Base-by-base conservation (phyloP, 2,888 invertebrate species). In the Oxyteleia sp. region DNA sequence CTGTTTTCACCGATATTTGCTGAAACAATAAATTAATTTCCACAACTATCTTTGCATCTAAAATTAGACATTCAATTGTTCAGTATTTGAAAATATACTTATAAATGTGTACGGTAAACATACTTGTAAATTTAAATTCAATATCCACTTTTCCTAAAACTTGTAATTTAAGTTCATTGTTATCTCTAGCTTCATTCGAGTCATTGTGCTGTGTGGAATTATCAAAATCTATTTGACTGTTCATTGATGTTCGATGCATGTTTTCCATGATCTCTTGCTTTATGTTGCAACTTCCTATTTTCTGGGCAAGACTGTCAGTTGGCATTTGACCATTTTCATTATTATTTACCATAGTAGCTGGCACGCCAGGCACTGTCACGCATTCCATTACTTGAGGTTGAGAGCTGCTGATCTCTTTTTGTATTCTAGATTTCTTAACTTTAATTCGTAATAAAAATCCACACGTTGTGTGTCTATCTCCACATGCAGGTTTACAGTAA, bases 401-500 rank as follows among this genome's bases (percentile, higher is more conserved):
- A n/a, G 23, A 23, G 20, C 81, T 85, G 74, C 53, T 18, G 68
- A 41, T 29, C 84, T 72, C 16, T 68, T 68, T 7, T 1, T 61
- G 13, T 4, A 83, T 18, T 93, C 89, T 94, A 84, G 94, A 95
- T 91, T 94, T 95, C 92, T 93, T 94, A 4, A 96, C 94, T 89
- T 95, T 96, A 0, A 98, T 94, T 91, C 96, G 96, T 8, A 99
- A 91, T 53, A 98, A 91, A 15, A 98, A 94, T 4, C 96, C 97
- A 1, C 96, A 95, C 0, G 95, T 95, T 66, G 94, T 94, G 82
- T 95, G 95, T 79, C 95, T 94, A 87, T 97, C 97, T 0, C 96
- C 97, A 93, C 95, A 95, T 0, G 96, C 94, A 49, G 97, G 96
- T 91, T 98, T 98, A 81, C 96, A 95, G 91, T 95, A 98, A 11